phyloP scores from a whole-genome alignment of 2,797 vertebrate genomes.

The Paguma larvata region DNA sequence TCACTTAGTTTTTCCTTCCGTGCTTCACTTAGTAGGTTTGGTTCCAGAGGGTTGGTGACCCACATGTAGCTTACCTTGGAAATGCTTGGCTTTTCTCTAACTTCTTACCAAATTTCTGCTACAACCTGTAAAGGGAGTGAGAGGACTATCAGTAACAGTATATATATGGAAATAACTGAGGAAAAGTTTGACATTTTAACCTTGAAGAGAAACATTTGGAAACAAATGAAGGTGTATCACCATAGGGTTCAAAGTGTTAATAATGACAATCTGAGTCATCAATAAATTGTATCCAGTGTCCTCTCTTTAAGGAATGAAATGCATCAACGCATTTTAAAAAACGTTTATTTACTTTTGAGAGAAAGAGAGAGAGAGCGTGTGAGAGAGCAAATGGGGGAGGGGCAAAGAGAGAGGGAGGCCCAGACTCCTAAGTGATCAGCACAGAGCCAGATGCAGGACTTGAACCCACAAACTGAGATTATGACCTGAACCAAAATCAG shows the following conservation, averaged over 20 bases:
- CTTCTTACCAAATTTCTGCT: neutral
- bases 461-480: too few species aligned
- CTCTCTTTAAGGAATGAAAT: neutral
- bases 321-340: neutral
- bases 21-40: neutral
- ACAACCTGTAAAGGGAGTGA: neutral
- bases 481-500: too few species aligned
- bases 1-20: neutral
- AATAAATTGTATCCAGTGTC: neutral
- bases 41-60: neutral
- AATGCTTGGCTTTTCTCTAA: neutral
- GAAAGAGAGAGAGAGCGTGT: too few species aligned
- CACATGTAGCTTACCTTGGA: neutral
- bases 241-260: neutral
- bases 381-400: too few species aligned
- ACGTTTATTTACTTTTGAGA: too few species aligned
- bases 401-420: too few species aligned
- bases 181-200: neutral
- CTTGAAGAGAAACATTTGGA: neutral
- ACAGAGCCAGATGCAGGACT: too few species aligned
- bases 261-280: neutral
- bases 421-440: too few species aligned
- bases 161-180: neutral
- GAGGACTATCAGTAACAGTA: neutral
- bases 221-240: neutral